Percentiles rank a stretch among this genome's conserved stretches.
Evolutionary conservation across 2,797 vertebrate genomes (phyloP).

Genomic region (Crenichthys baileyi): DNA sequence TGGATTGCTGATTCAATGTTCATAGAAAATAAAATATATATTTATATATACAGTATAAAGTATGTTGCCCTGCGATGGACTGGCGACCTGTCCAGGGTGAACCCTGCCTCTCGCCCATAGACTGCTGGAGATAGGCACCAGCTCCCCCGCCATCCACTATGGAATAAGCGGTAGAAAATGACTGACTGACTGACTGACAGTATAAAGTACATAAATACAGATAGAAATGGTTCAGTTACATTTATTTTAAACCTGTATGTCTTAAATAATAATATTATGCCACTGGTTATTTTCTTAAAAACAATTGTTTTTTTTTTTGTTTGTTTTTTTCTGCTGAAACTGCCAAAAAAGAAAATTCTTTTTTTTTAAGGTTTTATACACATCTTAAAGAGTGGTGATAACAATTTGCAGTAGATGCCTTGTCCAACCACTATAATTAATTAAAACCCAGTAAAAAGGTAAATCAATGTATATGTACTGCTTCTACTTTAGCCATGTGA

Average conservation of each 20-base stretch:
- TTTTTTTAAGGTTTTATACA: background rate
- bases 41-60: too few species aligned
- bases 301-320: too few species aligned
- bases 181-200: too few species aligned
- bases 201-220: background rate
- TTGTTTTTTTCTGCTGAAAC: background rate
- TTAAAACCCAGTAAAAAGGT: background rate
- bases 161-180: too few species aligned
- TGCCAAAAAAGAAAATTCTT: background rate
- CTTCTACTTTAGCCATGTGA: constrained; percentile 6
- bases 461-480: background rate
- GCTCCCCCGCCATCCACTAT: too few species aligned
- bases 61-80: too few species aligned
- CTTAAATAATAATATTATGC: background rate
- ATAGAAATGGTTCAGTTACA: background rate
- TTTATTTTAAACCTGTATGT: background rate
- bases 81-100: too few species aligned
- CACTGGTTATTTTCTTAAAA: background rate
- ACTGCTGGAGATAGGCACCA: too few species aligned
- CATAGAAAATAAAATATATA: background rate
- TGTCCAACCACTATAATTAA: background rate
- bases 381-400: background rate
- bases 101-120: too few species aligned
- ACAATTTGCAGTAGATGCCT: background rate
- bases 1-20: background rate